These are phyloP conservation scores for Lethrus apterus DNA, from an alignment of 1,140 invertebrate species.

Conservation along the genomic window DNA sequence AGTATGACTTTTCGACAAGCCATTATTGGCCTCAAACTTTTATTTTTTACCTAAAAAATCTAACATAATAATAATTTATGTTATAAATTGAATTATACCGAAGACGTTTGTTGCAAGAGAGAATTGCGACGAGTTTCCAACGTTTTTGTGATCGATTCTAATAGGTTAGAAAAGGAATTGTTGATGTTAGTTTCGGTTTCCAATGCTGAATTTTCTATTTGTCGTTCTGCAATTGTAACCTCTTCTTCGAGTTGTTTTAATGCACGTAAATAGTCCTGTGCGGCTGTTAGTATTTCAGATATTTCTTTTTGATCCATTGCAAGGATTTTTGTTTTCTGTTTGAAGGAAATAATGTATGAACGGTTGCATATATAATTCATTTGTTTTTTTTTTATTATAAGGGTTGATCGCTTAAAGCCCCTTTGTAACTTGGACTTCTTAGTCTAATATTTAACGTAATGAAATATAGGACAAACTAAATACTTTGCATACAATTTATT, in stretches of 20 bases:
- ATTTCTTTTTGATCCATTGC: constrained; percentile 18
- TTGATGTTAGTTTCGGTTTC: constrained; percentile 25
- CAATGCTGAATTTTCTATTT: constrained; percentile 23
- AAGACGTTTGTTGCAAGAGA: constrained; percentile 22
- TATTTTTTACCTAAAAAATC: constrained; percentile 20
- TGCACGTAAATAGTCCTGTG: constrained; percentile 25
- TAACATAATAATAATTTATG: background rate
- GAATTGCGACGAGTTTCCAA: constrained; percentile 22
- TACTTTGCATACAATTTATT: too few relatives aligned
- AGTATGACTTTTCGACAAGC: constrained; percentile 23
- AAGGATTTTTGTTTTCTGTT: too few relatives aligned
- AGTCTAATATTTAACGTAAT: too few relatives aligned
- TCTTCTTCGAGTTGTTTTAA: constrained; percentile 24
- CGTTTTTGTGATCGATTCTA: constrained; percentile 19
- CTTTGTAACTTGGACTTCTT: too few relatives aligned
- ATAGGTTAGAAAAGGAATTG: constrained; percentile 25
- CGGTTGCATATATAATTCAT: too few relatives aligned
- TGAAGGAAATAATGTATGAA: too few relatives aligned
- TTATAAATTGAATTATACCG: constrained; percentile 2
- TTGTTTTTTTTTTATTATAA: too few relatives aligned
- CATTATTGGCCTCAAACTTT: constrained; percentile 24
- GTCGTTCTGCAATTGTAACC: constrained; percentile 22
- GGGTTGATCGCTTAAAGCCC: too few relatives aligned
- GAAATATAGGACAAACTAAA: too few relatives aligned
- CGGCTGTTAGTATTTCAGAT: constrained; percentile 24